Evolutionary conservation across 2,113 vertebrate species (phyloP).

Genomic region (Siniperca chuatsi): DNA sequence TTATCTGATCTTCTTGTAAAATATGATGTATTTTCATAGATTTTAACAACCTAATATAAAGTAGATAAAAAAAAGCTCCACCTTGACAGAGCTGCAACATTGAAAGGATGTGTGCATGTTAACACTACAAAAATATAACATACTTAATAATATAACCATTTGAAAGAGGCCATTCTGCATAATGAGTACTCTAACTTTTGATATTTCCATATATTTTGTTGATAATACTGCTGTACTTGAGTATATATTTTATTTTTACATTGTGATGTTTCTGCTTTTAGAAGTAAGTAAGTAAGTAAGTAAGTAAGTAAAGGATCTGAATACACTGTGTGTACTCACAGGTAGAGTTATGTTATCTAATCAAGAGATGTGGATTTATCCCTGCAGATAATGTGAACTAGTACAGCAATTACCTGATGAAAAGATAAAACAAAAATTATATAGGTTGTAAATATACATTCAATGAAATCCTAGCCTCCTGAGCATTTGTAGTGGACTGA

Average conservation of each 20-base stretch:
- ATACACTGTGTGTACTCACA: neutral
- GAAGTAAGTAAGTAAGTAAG: neutral
- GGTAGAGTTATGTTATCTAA: neutral
- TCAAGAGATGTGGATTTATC: neutral
- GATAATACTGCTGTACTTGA: neutral
- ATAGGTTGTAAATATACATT: constrained; percentile 7
- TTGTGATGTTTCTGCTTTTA: neutral
- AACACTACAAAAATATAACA: neutral
- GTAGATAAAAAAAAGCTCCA: neutral
- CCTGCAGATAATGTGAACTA: neutral
- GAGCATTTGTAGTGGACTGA: constrained; percentile 42
- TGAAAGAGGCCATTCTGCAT: neutral
- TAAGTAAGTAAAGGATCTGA: neutral
- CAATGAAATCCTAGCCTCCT: neutral
- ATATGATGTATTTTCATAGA: too few species aligned
- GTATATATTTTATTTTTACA: neutral
- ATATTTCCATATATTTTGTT: neutral
- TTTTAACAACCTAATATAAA: too few species aligned
- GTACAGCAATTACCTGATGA: neutral
- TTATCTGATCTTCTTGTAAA: too few species aligned
- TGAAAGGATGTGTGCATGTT: neutral
- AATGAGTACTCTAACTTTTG: neutral
- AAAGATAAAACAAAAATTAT: neutral
- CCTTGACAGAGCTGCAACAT: neutral
- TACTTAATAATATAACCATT: neutral